These are phyloP conservation scores for Drosophila formosana DNA, from an alignment of 2,888 invertebrate species.

Conservation along the genomic window DNA sequence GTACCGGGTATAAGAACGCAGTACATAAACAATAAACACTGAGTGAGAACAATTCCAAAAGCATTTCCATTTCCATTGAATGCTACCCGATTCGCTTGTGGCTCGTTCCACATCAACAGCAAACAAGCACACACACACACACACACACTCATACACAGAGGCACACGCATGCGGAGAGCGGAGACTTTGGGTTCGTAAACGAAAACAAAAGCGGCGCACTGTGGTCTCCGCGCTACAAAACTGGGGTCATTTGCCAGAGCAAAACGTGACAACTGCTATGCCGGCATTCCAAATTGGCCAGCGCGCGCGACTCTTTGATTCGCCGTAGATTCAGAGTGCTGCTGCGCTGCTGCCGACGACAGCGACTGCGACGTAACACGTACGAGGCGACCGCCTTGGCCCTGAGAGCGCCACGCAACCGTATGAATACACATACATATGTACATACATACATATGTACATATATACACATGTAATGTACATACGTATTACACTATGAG, in stretches of 20 bases:
- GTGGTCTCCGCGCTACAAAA: neutral
- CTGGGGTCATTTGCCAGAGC: slow-evolving; percentile 71
- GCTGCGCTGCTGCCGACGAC: neutral
- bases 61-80: slow-evolving; percentile 66
- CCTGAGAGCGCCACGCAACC: slow-evolving; percentile 46
- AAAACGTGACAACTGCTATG: slow-evolving; percentile 71
- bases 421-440: slow-evolving; percentile 1
- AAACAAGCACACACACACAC: slow-evolving; percentile 12
- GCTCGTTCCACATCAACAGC: slow-evolving; percentile 43
- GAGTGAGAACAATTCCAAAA: slow-evolving; percentile 44
- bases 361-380: slow-evolving; percentile 12
- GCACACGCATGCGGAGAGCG: slow-evolving; percentile 6
- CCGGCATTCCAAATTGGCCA: slow-evolving; percentile 52
- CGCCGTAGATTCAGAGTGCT: neutral
- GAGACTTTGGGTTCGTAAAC: slow-evolving; percentile 4
- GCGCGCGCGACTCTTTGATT: slow-evolving; percentile 44
- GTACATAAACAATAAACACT: slow-evolving; percentile 28
- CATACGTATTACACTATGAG: neutral
- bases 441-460: neutral
- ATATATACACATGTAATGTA: neutral
- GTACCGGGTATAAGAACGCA: neutral
- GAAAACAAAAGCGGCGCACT: slow-evolving; percentile 26
- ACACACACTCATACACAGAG: slow-evolving; percentile 8
- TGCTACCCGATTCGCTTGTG: slow-evolving; percentile 62
- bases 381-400: slow-evolving; percentile 29